Evolutionary conservation across 2,888 invertebrate genomes (phyloP).

Genomic region (Noctua janthina): DNA sequence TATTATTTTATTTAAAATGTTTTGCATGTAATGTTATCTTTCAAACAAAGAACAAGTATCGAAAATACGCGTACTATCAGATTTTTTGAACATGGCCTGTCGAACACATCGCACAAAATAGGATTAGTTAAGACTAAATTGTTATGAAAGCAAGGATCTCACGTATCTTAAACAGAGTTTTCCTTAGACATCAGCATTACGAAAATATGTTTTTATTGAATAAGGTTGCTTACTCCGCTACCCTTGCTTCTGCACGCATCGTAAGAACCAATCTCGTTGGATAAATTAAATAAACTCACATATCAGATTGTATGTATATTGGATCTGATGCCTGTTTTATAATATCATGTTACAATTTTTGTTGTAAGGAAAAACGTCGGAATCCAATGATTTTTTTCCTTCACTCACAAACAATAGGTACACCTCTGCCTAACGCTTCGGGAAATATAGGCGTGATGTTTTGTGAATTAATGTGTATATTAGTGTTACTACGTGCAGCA

Average conservation of each 20-base stretch:
- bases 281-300: slow-evolving; percentile 36
- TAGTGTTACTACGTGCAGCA: neutral
- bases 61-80: neutral
- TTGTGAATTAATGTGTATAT: neutral
- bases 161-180: slow-evolving; percentile 9
- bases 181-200: slow-evolving; percentile 1
- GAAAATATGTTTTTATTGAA: slow-evolving; percentile 22
- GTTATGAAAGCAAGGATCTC: slow-evolving; percentile 19
- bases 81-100: slow-evolving; percentile 14
- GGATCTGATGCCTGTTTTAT: neutral
- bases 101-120: slow-evolving; percentile 16
- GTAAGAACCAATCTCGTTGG: slow-evolving; percentile 3
- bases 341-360: neutral
- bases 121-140: slow-evolving; percentile 34
- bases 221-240: slow-evolving; percentile 11
- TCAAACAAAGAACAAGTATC: neutral
- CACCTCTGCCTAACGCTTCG: neutral
- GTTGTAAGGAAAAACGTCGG: neutral
- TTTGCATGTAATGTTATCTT: neutral
- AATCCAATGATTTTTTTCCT: neutral
- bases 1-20: too few species aligned
- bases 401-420: neutral
- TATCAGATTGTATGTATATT: slow-evolving; percentile 5
- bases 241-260: slow-evolving; percentile 8
- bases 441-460: neutral